Base-by-base conservation (phyloP, 2,797 vertebrate species). In the Notoglanidium macrostoma region DNA sequence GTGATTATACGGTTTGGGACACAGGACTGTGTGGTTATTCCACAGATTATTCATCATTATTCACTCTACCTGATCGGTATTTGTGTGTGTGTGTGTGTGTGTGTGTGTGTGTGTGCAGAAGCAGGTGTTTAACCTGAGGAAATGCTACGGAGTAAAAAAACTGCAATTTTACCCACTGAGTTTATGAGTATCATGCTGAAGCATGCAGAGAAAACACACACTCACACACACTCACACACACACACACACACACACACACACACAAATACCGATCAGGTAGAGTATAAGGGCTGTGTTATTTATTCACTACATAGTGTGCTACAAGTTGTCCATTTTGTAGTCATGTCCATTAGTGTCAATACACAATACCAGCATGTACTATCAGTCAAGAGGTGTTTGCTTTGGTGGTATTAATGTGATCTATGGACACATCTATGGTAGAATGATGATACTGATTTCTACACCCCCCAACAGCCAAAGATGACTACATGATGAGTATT, bases 181-280 rank as follows among this genome's bases (percentile, higher is more conserved):
- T 72, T 59, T 84, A 59, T 11, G 32, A 44, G 68, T 10, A 11
- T 59, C 54, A 17, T 84, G 83, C 32, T 73, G 21, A n/a, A 26
- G 40, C 83, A 72, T 35, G 83, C 35, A 74, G 74, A 54, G 15
- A 29, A 54, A n/a, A 76, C 46, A 78, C 76, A 55, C 76, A 78
- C 26, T 51, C 49, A 54, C 49, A 76, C 46, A 29, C 15, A 19
- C 14, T 54, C 26, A n/a, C 68, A 54, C 74, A 78, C 26, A 76
- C 23, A 74, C 49, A 54, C 46, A 72, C 72, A 51, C 26, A 77
- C 49, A 54, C 49, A 76, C 46, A 29, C 15, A 21, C 15, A 78
- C 26, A 29, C 19, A 72, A 9, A 21, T 11, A 49, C 72, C 4
- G 19, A 46, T 73, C 26, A 73, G 11, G 21, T 63, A 40, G 32